These are phyloP conservation scores for Polydrusus tereticollis DNA, from an alignment of 2,888 invertebrate species.

Conservation along the genomic window DNA sequence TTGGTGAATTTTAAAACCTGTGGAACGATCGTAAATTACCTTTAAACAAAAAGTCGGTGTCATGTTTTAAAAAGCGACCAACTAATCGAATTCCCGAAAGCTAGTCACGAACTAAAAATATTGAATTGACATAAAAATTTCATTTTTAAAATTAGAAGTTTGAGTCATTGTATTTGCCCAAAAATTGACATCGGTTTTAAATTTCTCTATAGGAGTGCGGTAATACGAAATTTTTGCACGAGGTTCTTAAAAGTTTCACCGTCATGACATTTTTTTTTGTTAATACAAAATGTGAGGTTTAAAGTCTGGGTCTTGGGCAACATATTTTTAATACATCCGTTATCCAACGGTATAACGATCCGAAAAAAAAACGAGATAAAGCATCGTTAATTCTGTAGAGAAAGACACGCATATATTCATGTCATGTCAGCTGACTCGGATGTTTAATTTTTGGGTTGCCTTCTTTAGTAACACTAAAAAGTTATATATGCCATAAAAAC, in stretches of 20 bases:
- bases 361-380: too few species aligned
- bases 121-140: not conserved
- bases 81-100: not conserved
- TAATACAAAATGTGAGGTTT: too few species aligned
- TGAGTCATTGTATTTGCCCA: conserved; percentile 1
- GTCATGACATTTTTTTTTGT: too few species aligned
- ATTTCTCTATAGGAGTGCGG: not conserved
- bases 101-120: conserved; percentile 1
- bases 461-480: too few species aligned
- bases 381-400: too few species aligned
- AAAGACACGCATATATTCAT: too few species aligned
- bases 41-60: not conserved
- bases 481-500: too few species aligned
- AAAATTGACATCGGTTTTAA: not conserved
- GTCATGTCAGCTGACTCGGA: too few species aligned
- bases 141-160: not conserved
- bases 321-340: too few species aligned
- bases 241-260: not conserved
- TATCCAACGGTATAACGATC: too few species aligned
- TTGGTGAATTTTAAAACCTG: conserved; percentile 4
- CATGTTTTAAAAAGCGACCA: not conserved
- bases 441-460: too few species aligned
- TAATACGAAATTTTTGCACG: not conserved
- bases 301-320: too few species aligned
- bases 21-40: not conserved